These are phyloP conservation scores for Salpingus planirostris DNA, from an alignment of 2,888 invertebrate genomes.

Conservation along the genomic window DNA sequence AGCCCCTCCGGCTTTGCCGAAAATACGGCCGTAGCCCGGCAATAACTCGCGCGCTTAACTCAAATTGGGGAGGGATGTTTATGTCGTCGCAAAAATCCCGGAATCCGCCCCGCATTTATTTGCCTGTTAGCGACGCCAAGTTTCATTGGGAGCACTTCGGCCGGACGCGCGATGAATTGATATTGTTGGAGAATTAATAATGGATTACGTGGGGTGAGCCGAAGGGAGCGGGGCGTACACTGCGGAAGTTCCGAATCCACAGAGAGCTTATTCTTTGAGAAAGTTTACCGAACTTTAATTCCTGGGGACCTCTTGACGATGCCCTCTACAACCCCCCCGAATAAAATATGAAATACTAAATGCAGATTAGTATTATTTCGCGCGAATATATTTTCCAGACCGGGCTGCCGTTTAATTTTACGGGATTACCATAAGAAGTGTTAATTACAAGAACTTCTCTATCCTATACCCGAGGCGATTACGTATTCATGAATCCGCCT, in stretches of 20 bases:
- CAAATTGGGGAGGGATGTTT: constrained; percentile 6
- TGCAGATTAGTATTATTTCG: constrained; percentile 35
- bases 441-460: constrained; percentile 34
- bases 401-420: constrained; percentile 32
- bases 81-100: constrained; percentile 5
- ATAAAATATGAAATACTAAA: constrained; percentile 33
- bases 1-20: constrained; percentile 5
- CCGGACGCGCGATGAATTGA: constrained; percentile 11
- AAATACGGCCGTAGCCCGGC: constrained; percentile 6
- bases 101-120: neutral
- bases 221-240: constrained; percentile 11
- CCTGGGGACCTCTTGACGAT: constrained; percentile 10
- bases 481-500: constrained; percentile 29
- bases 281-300: constrained; percentile 10
- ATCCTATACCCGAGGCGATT: constrained; percentile 19
- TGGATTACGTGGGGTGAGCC: constrained; percentile 24
- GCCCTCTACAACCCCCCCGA: constrained; percentile 3
- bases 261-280: constrained; percentile 21
- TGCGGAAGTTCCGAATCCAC: constrained; percentile 23
- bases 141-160: neutral
- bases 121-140: neutral
- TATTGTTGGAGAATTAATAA: constrained; percentile 22
- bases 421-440: constrained; percentile 34
- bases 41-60: constrained; percentile 4
- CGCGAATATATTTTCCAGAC: constrained; percentile 32